phyloP scores from a whole-genome alignment of 1,140 invertebrate genomes.

The Drosophila jambulina region DNA sequence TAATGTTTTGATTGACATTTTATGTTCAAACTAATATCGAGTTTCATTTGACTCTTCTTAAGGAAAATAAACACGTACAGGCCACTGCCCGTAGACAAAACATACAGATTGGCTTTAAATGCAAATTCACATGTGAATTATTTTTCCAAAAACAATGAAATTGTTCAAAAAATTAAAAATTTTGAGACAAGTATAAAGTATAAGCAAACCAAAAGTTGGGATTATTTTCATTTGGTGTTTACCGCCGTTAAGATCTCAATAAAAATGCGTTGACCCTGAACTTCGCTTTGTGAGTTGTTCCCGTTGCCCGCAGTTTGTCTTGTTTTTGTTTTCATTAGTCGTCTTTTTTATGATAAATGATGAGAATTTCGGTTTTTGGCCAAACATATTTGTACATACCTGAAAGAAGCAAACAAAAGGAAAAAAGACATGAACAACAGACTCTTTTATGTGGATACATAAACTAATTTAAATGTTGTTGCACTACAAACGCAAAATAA shows the following conservation, averaged over 20 bases:
- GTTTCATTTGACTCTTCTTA: background rate
- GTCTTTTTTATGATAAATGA: conserved; percentile 20
- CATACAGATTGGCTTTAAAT: background rate
- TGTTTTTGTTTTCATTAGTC: conserved; percentile 8
- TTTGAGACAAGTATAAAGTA: background rate
- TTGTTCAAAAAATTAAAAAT: background rate
- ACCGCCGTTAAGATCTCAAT: conserved; percentile 10
- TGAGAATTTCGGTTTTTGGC: conserved; percentile 29
- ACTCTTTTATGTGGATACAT: conserved; percentile 44
- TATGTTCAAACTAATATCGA: background rate
- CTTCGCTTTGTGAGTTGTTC: conserved; percentile 22
- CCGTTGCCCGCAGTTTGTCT: conserved; percentile 9
- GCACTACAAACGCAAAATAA: conserved; percentile 46
- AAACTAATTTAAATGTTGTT: conserved; percentile 51
- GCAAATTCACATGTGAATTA: background rate
- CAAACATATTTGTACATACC: conserved; percentile 36
- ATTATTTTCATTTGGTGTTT: conserved; percentile 1
- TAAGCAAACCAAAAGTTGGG: background rate
- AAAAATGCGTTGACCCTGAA: conserved; percentile 38
- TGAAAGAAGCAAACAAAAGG: conserved; percentile 47
- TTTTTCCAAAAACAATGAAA: background rate
- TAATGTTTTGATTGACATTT: conserved; percentile 20
- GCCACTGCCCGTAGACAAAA: conserved; percentile 8
- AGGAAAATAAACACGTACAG: background rate
- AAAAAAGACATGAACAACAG: conserved; percentile 51